Conservation (phyloP, 2,888 invertebrate genomes). For the Calameuta idolon region DNA sequence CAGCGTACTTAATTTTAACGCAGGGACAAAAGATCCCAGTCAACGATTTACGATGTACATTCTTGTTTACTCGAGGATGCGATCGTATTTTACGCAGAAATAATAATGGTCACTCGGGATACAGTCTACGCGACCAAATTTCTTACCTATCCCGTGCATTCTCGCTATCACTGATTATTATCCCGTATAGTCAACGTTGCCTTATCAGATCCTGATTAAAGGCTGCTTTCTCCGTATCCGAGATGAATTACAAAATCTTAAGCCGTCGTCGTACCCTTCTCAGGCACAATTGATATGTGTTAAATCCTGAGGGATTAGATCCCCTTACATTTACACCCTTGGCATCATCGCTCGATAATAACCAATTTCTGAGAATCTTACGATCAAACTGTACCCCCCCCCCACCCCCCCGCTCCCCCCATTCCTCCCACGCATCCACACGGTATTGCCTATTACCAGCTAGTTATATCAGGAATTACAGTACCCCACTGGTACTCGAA, state of each 20-base stretch:
- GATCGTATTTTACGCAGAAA: not conserved
- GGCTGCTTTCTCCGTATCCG: not conserved
- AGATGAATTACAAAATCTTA: not conserved
- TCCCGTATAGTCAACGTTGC: not conserved
- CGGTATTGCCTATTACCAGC: not conserved
- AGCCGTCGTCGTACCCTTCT: not conserved
- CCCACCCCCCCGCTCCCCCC: too few species aligned
- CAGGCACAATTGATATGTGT: not conserved
- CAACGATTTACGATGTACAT: not conserved
- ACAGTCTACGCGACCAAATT: not conserved
- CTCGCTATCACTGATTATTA: not conserved
- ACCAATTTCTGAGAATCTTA: not conserved
- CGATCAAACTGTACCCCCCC: not conserved
- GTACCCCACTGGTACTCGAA: not conserved
- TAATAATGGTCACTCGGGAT: not conserved
- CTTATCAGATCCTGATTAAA: not conserved
- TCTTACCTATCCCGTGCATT: not conserved
- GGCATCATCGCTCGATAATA: not conserved
- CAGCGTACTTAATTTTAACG: conserved; percentile 46
- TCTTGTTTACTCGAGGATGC: not conserved
- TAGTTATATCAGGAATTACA: not conserved
- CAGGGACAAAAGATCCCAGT: conserved; percentile 38
- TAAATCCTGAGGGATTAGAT: not conserved
- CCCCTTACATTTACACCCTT: not conserved
- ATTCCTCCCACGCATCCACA: not conserved